These are phyloP conservation scores for Acanthosepion esculentum DNA, from an alignment of 2,888 invertebrate species.

Conservation along the genomic window DNA sequence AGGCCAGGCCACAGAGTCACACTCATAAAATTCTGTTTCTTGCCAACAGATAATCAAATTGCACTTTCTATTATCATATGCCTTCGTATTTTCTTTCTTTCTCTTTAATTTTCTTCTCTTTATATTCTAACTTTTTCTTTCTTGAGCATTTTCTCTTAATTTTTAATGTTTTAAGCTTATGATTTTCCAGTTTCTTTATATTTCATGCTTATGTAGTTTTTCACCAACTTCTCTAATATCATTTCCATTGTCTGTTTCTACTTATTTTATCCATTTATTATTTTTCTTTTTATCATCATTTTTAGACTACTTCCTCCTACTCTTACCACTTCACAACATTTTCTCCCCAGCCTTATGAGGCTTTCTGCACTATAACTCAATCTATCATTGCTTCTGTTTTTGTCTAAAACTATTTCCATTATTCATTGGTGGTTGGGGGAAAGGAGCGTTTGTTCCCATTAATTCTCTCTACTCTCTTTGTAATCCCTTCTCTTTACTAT, in stretches of 20 bases:
- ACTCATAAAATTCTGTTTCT: neutral
- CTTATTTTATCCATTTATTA: neutral
- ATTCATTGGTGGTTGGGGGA: neutral
- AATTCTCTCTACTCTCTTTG: neutral
- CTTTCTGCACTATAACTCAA: neutral
- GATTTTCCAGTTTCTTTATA: conserved; percentile 15
- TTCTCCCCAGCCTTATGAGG: neutral
- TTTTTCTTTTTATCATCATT: neutral
- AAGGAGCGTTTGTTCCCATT: neutral
- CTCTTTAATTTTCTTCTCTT: neutral
- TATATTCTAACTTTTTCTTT: neutral
- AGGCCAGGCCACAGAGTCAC: neutral
- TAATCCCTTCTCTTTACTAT: too few species aligned
- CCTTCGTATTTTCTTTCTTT: neutral
- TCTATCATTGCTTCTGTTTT: neutral
- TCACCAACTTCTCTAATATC: neutral
- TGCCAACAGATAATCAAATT: conserved; percentile 3
- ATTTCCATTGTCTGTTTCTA: too few species aligned
- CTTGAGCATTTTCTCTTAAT: neutral
- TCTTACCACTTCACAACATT: neutral
- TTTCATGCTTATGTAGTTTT: neutral
- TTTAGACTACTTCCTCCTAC: neutral
- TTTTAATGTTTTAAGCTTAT: neutral
- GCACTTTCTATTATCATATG: neutral
- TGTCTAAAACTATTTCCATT: neutral